Evolutionary conservation across 2,797 vertebrate genomes (phyloP).

Genomic region (Caiman crocodilus): DNA sequence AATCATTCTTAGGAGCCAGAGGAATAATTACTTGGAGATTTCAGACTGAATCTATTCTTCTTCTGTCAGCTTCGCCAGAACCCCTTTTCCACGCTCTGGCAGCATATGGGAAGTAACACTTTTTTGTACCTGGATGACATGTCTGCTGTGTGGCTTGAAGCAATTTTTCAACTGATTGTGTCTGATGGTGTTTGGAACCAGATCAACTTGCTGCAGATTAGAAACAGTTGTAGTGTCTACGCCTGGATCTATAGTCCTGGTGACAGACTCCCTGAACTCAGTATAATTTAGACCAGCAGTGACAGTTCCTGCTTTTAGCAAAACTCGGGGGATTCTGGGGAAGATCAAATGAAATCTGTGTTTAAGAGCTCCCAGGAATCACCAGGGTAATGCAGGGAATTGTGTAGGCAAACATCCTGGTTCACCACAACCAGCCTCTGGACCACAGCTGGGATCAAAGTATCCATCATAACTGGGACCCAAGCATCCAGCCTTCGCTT

Average conservation of each 20-base stretch:
- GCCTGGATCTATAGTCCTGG: slow-evolving; percentile 59
- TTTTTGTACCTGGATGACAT: slow-evolving; percentile 72
- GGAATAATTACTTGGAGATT: slow-evolving; percentile 59
- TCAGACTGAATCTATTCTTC: slow-evolving; percentile 62
- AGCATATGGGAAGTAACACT: slow-evolving; percentile 70
- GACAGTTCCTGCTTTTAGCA: slow-evolving; percentile 66
- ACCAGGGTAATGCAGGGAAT: slow-evolving; percentile 1
- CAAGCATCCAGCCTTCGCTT: too few species aligned
- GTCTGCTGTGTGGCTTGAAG: slow-evolving; percentile 69
- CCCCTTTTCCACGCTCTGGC: slow-evolving; percentile 46
- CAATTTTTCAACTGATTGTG: slow-evolving; percentile 63
- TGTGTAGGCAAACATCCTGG: not conserved
- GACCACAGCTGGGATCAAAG: too few species aligned
- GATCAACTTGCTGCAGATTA: slow-evolving; percentile 61
- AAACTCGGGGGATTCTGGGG: slow-evolving; percentile 29
- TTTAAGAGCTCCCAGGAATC: slow-evolving; percentile 11
- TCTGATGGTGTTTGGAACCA: slow-evolving; percentile 63
- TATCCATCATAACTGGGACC: too few species aligned
- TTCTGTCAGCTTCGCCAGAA: slow-evolving; percentile 59
- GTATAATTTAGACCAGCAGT: slow-evolving; percentile 56
- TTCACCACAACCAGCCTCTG: not conserved
- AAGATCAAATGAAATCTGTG: slow-evolving; percentile 34
- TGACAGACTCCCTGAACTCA: slow-evolving; percentile 55
- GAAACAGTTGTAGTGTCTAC: slow-evolving; percentile 46
- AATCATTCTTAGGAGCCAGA: slow-evolving; percentile 53